These are phyloP conservation scores for Drosophila falleni DNA, from an alignment of 2,888 invertebrate species.

Conservation along the genomic window DNA sequence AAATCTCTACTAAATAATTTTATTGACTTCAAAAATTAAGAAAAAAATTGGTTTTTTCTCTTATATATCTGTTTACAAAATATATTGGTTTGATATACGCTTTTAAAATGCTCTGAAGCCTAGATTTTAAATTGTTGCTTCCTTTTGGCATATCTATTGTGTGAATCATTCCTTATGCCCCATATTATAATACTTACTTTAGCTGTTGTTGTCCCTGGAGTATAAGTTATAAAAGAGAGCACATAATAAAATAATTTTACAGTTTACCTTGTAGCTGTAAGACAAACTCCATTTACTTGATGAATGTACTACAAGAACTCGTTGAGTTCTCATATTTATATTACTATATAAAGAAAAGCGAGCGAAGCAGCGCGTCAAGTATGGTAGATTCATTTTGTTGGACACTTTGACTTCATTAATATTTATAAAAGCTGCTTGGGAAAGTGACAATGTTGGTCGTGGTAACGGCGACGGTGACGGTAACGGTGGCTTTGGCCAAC, in stretches of 20 bases:
- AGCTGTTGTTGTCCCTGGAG: conserved; percentile 11
- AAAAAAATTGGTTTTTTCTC: too few species aligned
- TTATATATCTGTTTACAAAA: too few species aligned
- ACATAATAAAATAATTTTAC: conserved; percentile 45
- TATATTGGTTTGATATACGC: too few species aligned
- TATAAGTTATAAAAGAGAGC: conserved; percentile 11
- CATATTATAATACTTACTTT: neutral
- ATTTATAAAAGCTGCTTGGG: conserved; percentile 54
- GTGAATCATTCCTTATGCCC: neutral
- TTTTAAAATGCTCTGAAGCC: too few species aligned
- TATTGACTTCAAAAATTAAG: too few species aligned
- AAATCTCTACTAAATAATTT: too few species aligned
- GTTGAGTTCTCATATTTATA: neutral
- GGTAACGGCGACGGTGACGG: neutral
- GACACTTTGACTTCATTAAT: conserved; percentile 71
- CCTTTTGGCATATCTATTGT: neutral
- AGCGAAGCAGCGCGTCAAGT: conserved; percentile 41
- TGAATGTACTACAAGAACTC: conserved; percentile 55
- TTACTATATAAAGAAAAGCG: conserved; percentile 6
- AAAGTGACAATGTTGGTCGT: neutral
- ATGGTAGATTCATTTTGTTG: conserved; percentile 53
- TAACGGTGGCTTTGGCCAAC: conserved; percentile 19
- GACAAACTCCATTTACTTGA: conserved; percentile 65
- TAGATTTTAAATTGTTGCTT: neutral
- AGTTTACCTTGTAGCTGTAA: conserved; percentile 18